Evolutionary conservation across 2,888 invertebrate genomes (phyloP).

Genomic region (Saturnia japonica): DNA sequence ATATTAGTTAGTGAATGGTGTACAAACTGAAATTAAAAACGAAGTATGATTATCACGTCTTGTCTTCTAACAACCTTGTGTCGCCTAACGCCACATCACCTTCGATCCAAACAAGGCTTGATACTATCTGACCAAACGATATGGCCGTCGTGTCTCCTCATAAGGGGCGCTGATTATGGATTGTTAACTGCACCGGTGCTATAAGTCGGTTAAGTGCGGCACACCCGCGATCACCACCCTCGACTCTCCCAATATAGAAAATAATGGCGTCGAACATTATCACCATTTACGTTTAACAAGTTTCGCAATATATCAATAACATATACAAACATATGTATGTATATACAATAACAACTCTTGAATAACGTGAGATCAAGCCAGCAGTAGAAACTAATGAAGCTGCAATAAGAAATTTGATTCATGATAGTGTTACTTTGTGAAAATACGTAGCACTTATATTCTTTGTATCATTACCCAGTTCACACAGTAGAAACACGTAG

Average conservation of each 20-base stretch:
- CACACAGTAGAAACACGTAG: too few relatives aligned
- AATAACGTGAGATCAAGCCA: too few relatives aligned
- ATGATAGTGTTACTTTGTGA: too few relatives aligned
- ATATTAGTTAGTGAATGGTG: neutral
- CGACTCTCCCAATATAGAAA: conserved; percentile 60
- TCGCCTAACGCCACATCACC: conserved; percentile 32
- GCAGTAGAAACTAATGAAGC: too few relatives aligned
- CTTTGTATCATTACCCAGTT: too few relatives aligned
- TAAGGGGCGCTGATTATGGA: conserved; percentile 44
- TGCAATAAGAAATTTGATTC: too few relatives aligned
- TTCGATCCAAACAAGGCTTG: conserved; percentile 41
- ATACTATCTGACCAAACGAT: conserved; percentile 49
- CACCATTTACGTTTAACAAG: conserved; percentile 37
- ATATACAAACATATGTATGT: neutral
- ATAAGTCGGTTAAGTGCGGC: conserved; percentile 42
- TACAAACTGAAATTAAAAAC: neutral
- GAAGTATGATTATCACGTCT: conserved; percentile 22
- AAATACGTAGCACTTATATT: too few relatives aligned
- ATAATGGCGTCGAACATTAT: conserved; percentile 55
- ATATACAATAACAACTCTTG: neutral
- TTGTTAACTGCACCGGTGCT: conserved; percentile 32
- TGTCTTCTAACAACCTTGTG: conserved; percentile 36
- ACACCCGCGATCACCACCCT: conserved; percentile 44
- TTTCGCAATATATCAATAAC: neutral
- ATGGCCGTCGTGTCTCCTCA: conserved; percentile 45